Conservation (phyloP, 2,888 invertebrate species). For the Caenorhabditis becei region DNA sequence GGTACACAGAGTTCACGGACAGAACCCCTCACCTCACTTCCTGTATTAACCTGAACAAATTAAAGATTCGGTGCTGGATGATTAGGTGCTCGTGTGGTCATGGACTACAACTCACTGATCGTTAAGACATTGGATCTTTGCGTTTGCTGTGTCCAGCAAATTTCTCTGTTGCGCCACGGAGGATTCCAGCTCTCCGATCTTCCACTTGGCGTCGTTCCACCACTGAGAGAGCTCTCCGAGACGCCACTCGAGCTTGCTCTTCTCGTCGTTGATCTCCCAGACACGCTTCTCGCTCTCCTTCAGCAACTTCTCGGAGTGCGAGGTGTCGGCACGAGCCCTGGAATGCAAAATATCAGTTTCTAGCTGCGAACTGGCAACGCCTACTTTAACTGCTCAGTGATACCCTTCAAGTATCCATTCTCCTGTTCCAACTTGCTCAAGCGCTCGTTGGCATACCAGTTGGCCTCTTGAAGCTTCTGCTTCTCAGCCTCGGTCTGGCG, state of each 20-base stretch:
- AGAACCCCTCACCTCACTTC: constrained; percentile 59
- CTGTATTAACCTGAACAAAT: constrained; percentile 61
- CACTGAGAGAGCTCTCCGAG: constrained; percentile 74
- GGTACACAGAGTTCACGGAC: neutral
- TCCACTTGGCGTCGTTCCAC: constrained; percentile 76
- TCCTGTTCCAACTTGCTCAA: constrained; percentile 67
- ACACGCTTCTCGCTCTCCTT: constrained; percentile 67
- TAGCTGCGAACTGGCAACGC: neutral
- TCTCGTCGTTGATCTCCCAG: constrained; percentile 70
- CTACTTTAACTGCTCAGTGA: constrained; percentile 69
- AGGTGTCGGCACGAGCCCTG: constrained; percentile 60
- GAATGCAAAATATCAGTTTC: neutral
- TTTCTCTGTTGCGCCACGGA: constrained; percentile 71
- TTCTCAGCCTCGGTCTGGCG: constrained; percentile 63
- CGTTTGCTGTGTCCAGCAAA: constrained; percentile 70
- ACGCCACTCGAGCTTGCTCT: constrained; percentile 74
- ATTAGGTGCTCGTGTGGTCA: neutral
- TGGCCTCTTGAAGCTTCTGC: constrained; percentile 66
- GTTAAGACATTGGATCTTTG: constrained; percentile 68
- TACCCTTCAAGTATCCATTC: constrained; percentile 67
- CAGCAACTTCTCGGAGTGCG: constrained; percentile 62
- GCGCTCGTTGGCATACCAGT: constrained; percentile 69
- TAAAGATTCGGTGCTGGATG: neutral
- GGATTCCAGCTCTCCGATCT: constrained; percentile 75
- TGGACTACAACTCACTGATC: constrained; percentile 60